Percentiles rank a stretch among this genome's conserved stretches.
phyloP scores from a whole-genome alignment of 2,888 invertebrate species.

The Pimpla rufipes region DNA sequence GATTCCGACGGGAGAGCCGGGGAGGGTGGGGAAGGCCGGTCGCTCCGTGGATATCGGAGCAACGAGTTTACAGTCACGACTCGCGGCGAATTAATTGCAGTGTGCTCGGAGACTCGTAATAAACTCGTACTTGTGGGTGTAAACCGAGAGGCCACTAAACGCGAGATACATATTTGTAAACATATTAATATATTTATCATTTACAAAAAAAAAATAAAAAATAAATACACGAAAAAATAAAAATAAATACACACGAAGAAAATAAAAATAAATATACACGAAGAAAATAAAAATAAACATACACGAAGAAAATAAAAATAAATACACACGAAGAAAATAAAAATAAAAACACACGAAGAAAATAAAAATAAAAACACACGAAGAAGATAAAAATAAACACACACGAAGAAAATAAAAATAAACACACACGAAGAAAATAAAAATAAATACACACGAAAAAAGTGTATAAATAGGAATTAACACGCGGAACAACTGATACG shows the following conservation, averaged over 20 bases:
- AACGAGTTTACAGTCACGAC: not conserved
- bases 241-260: too few species aligned
- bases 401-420: not conserved
- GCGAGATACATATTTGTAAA: not conserved
- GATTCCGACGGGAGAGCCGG: not conserved
- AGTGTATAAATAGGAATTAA: not conserved
- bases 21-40: too few species aligned
- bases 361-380: too few species aligned
- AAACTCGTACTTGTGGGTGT: constrained; percentile 17
- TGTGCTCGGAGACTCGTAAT: not conserved
- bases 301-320: not conserved
- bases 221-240: not conserved
- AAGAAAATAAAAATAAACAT: not conserved
- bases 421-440: not conserved
- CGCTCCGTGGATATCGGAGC: constrained; percentile 6
- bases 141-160: not conserved
- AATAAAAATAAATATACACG: not conserved
- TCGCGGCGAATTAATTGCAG: constrained; percentile 30
- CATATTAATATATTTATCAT: too few species aligned
- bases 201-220: not conserved
- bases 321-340: too few species aligned
- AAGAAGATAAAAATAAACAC: not conserved
- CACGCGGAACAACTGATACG: not conserved
- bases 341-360: too few species aligned
- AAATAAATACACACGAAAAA: not conserved